phyloP scores from a whole-genome alignment of 2,113 vertebrate species.

The Camelus dromedarius region DNA sequence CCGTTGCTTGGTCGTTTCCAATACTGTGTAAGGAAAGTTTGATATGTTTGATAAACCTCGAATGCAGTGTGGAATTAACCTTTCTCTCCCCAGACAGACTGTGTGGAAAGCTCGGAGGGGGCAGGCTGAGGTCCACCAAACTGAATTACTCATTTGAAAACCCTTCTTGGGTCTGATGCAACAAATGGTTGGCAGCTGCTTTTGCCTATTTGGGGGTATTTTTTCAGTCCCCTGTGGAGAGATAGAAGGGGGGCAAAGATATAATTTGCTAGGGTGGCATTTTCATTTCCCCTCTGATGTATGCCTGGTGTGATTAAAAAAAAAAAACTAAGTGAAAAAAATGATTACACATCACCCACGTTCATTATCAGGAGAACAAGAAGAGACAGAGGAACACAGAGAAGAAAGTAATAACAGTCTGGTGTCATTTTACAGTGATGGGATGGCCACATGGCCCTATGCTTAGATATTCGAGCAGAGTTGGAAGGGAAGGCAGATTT shows the following conservation, averaged over 20 bases:
- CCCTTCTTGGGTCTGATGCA: background rate
- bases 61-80: background rate
- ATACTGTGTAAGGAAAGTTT: constrained; percentile 26
- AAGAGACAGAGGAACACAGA: constrained; percentile 49
- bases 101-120: background rate
- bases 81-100: background rate
- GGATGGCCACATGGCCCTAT: background rate
- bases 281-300: constrained; percentile 23
- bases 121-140: background rate
- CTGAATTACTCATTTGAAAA: background rate
- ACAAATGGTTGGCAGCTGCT: background rate
- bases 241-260: background rate
- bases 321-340: background rate
- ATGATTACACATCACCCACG: background rate
- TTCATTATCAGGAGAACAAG: constrained; percentile 58
- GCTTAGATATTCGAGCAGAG: background rate
- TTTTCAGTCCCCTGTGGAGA: background rate
- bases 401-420: background rate
- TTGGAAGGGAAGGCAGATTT: background rate
- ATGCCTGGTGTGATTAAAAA: background rate
- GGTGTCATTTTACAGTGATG: background rate
- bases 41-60: constrained; percentile 54
- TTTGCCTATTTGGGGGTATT: background rate
- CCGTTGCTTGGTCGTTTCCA: background rate
- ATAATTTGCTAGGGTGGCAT: background rate